Evolutionary conservation across 2,113 vertebrate genomes (phyloP), one percentile per base, ranked within the genome.

Genomic region (Scopus umbretta): DNA sequence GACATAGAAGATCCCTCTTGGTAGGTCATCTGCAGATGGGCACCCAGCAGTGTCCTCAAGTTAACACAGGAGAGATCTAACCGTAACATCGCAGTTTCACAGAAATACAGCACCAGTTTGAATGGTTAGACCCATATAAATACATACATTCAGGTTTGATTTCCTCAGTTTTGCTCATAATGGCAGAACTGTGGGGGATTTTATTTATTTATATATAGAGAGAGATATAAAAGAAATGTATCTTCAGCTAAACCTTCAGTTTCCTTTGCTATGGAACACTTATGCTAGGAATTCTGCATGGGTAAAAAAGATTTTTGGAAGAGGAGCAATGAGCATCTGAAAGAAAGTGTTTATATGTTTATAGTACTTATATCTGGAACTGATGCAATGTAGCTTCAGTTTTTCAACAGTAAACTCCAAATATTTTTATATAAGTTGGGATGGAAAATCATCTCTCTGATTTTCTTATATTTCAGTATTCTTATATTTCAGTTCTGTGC

Each of bases 401-500:
- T 96, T 91, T 85, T 72, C 42, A 91, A 38, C 30, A 73, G 82
- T 61, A 91, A 91, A 92, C 61, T 79, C 32, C 20, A 79, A 92
- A 59, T 38, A 92, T 55, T 85, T 55, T 93, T 80, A 95, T 43
- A 74, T 81, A 94, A 95, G 70, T 90, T 92, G 82, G 65, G 85
- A 90, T 34, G 56, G 62, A 55, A 92, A 90, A 93, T 76, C 4
- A 80, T 74, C 82, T 95, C 76, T 91, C 59, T 82, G 47, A 30
- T 88, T 95, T 94, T 72, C 88, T 90, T 92, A 14, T 58, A 76
- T 92, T 86, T 94, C 92, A 88, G 90, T 47, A 47, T 94, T 72
- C 88, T 90, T 92, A 14, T 55, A 76, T 92, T 86, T 94, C 92
- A 88, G 90, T 47, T 47, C 75, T 94, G 78, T 80, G 80, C 29